Base-by-base conservation (phyloP, 1,140 invertebrate species). In the Thrips palmi region DNA sequence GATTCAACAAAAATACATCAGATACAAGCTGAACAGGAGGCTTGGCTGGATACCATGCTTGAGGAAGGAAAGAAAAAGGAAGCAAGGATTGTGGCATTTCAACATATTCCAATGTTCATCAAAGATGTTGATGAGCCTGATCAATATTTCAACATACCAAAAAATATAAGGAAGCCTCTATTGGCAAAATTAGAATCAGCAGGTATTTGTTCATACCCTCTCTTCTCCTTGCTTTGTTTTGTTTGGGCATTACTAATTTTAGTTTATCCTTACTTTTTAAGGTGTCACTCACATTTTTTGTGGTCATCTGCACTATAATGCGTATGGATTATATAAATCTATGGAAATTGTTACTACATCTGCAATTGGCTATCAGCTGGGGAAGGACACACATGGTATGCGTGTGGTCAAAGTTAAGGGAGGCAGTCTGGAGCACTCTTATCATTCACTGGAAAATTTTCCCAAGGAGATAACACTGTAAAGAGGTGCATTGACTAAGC, bases 231-330 rank as follows among this genome's bases (percentile, higher is more conserved):
- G 3, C 18, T 33, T 7, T 30, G 12, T 29, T 15, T 19, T 37
- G 31, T 39, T 33, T 36, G 31, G n/a, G n/a, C n/a, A n/a, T n/a
- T n/a, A n/a, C n/a, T n/a, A n/a, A n/a, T n/a, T n/a, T n/a, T n/a
- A n/a, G n/a, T n/a, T n/a, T n/a, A n/a, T n/a, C n/a, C n/a, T 34
- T 37, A 33, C 24, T 41, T 40, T 46, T 48, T 40, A 42, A 56
- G 63, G 64, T 33, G 55, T 69, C 6, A 41, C 50, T n/a, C 52
- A 59, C 35, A 54, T 68, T 21, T 70, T 71, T 52, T 63, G 60
- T 49, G 67, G 67, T 2, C 67, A 70, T 53, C 65, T 59, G 46
- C 67, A 70, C 49, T 47, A 52, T n/a, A 71, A 70, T 46, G 58
- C 47, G n/a, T 59, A 59, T 17, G 63, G 64, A 10, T 49, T 44